A percentile compares a stretch with the other conserved stretches of the same genome.
Conservation (phyloP, 2,888 invertebrate genomes). For the Epirrhoe alternata region DNA sequence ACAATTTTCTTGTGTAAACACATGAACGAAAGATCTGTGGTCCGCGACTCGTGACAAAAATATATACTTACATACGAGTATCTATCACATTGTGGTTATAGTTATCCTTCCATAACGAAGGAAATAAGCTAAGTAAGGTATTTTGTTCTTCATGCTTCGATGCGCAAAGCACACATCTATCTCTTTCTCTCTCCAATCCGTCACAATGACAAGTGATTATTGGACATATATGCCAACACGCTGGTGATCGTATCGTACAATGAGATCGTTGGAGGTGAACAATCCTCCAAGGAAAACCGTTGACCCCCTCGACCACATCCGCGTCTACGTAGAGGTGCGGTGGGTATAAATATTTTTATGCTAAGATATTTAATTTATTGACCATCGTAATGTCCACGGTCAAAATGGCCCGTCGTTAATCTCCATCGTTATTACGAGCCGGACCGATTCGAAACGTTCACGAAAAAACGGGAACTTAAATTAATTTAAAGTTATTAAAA, state of each 20-base stretch:
- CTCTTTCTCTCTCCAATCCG: slow-evolving; percentile 1
- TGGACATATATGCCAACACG: slow-evolving; percentile 45
- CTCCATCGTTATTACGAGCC: slow-evolving; percentile 20
- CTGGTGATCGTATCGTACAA: slow-evolving; percentile 56
- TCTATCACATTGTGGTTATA: slow-evolving; percentile 22
- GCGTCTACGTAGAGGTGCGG: slow-evolving; percentile 51
- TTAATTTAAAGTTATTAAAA: slow-evolving; percentile 5
- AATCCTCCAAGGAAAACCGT: slow-evolving; percentile 81
- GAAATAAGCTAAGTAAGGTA: slow-evolving; percentile 1
- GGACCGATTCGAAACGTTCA: slow-evolving; percentile 18
- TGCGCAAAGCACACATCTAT: slow-evolving; percentile 19
- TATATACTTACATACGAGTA: slow-evolving; percentile 18
- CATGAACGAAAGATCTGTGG: slow-evolving; percentile 57
- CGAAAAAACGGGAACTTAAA: slow-evolving; percentile 14
- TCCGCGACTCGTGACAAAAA: slow-evolving; percentile 46
- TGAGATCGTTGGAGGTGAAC: slow-evolving; percentile 79
- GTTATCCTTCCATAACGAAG: background rate
- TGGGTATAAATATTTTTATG: slow-evolving; percentile 33
- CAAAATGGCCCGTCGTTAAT: slow-evolving; percentile 27
- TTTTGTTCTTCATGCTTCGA: slow-evolving; percentile 28
- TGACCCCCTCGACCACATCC: slow-evolving; percentile 76
- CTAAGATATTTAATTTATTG: slow-evolving; percentile 31
- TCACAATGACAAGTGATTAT: slow-evolving; percentile 41
- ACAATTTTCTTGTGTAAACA: slow-evolving; percentile 67
- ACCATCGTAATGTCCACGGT: slow-evolving; percentile 30